Percentiles rank a stretch among this genome's conserved stretches.
Conservation (phyloP, 35 echinoderm and acorn worm species). For the Anneissia japonica region DNA sequence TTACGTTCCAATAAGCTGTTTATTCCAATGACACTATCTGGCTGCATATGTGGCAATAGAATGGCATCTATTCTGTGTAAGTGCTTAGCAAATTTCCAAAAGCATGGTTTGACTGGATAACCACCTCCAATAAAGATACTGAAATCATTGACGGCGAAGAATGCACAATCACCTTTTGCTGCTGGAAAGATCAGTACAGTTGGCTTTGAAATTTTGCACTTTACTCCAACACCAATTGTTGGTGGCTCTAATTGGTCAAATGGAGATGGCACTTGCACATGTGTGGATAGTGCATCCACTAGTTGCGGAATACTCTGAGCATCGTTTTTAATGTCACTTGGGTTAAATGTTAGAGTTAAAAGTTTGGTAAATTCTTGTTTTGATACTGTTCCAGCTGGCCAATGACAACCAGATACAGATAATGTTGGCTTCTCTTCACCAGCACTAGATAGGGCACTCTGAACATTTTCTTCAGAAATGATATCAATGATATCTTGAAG, state of each 20-base stretch:
- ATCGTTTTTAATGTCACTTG: conserved; percentile 79
- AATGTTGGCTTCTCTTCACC: conserved; percentile 66
- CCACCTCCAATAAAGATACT: conserved; percentile 95
- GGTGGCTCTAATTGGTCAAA: conserved; percentile 94
- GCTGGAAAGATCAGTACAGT: conserved; percentile 96
- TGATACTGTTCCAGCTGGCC: conserved; percentile 57
- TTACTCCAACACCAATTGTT: conserved; percentile 92
- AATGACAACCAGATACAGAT: conserved; percentile 77
- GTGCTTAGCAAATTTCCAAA: conserved; percentile 99
- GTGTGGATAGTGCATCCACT: conserved; percentile 39
- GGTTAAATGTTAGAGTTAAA: conserved; percentile 81
- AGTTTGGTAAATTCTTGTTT: conserved; percentile 88
- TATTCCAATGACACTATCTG: conserved; percentile 74
- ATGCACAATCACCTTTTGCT: conserved; percentile 93
- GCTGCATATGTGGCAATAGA: conserved; percentile 68
- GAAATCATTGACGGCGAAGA: conserved; percentile 97
- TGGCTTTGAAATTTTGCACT: conserved; percentile 98
- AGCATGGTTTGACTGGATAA: conserved; percentile 81
- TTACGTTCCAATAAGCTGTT: conserved; percentile 90
- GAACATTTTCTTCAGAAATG: conserved; percentile 63
- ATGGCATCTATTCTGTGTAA: conserved; percentile 89
- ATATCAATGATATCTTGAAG: conserved; percentile 71
- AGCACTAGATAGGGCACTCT: conserved; percentile 46
- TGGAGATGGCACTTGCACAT: conserved; percentile 55
- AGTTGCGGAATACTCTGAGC: conserved; percentile 49